These are phyloP conservation scores for Agonum fuliginosum DNA, from an alignment of 2,888 invertebrate genomes.

Conservation along the genomic window DNA sequence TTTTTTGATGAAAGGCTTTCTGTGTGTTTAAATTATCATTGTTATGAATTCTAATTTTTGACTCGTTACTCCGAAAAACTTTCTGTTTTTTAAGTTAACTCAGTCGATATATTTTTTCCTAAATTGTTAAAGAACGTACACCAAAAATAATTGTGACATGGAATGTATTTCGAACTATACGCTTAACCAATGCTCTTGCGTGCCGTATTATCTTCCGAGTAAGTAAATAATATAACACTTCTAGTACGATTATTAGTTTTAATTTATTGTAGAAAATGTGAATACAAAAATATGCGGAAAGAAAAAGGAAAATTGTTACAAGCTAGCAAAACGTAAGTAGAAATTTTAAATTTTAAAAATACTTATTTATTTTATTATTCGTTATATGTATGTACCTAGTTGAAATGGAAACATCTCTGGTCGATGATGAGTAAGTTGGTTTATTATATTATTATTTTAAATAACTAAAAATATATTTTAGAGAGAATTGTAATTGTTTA, in stretches of 20 bases:
- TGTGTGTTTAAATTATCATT: too few relatives aligned
- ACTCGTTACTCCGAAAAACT: too few relatives aligned
- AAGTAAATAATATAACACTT: conserved; percentile 68
- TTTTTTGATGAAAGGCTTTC: too few relatives aligned
- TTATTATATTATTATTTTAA: conserved; percentile 55
- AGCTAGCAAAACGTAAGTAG: conserved; percentile 71
- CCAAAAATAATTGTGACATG: conserved; percentile 85
- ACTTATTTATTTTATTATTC: background rate
- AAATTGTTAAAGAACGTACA: conserved; percentile 88
- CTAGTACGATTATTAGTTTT: conserved; percentile 6
- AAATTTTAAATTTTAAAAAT: too few relatives aligned
- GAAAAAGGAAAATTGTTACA: conserved; percentile 79
- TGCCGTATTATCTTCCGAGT: conserved; percentile 85
- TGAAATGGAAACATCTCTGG: conserved; percentile 27
- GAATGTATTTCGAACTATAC: conserved; percentile 87
- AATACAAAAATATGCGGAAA: conserved; percentile 84
- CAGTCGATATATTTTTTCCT: conserved; percentile 63
- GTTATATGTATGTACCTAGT: background rate
- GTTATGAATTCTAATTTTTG: too few relatives aligned
- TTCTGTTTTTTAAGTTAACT: too few relatives aligned
- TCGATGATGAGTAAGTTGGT: conserved; percentile 16
- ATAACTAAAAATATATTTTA: too few relatives aligned
- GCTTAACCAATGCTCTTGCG: conserved; percentile 79
- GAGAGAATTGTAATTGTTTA: conserved; percentile 74
- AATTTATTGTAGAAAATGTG: conserved; percentile 76